Base-by-base conservation (phyloP, 2,888 invertebrate species). In the Volucella inanis region DNA sequence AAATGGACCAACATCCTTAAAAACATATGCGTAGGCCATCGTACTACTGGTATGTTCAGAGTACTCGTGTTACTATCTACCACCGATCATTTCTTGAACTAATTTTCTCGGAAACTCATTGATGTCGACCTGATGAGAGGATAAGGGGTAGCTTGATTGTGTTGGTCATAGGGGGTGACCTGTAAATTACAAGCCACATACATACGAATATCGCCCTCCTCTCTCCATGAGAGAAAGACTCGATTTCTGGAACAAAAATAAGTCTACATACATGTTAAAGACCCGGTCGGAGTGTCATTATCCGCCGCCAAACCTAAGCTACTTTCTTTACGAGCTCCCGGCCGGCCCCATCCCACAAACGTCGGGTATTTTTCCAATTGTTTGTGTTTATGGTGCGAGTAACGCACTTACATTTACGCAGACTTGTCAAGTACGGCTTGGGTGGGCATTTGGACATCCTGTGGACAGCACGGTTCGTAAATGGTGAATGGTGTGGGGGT, bases 1-100 rank as follows among this genome's bases (percentile, higher is more conserved):
- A 71, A 41, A 62, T 55, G 54, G 47, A 61, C 72, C 79, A 71
- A 65, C 71, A 47, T 71, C 65, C 81, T 54, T 38, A 38, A n/a
- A 70, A 52, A 64, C 71, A 75, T 74, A 64, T 61, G 65, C 38
- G 49, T 22, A 50, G 72, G 57, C 61, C 70, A 61, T 76, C 47
- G 81, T 77, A 31, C 31, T 31, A 31, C 31, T 31, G 31, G 31
- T 31, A 31, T 31, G 6, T 31, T 1, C 18, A 3, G 2, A 6
- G 4, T 31, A 6, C 31, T 31, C 6, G 31, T 31, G 0, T 31
- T 3, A 67, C 71, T 67, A 72, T 75, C 62, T 68, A 11, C 6
- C 18, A 9, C 49, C 75, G 59, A 55, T 64, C 65, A 57, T 14
- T 47, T 38, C 45, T 61, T 61, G 55, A 54, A 52, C 54, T 76